These are phyloP conservation scores for Lasioglossum albipes DNA, from an alignment of 1,140 invertebrate genomes.

Conservation along the genomic window DNA sequence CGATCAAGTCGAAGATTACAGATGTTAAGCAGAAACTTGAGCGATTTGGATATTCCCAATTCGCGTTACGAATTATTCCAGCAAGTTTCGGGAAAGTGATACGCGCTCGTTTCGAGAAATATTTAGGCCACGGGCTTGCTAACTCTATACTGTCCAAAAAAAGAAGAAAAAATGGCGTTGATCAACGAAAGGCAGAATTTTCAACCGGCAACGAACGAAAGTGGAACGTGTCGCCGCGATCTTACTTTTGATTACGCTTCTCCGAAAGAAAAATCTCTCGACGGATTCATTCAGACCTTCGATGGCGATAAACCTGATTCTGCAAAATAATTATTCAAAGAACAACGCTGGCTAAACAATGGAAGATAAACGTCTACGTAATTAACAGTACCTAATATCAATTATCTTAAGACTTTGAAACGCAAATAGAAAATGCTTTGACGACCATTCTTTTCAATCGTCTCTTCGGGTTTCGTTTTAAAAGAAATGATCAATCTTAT, in stretches of 20 bases:
- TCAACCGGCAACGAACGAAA: conserved; percentile 49
- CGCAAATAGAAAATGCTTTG: no score
- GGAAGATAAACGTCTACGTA: no score
- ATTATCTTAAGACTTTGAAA: no score
- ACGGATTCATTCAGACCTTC: not conserved
- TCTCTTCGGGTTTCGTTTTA: no score
- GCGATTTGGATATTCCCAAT: not conserved
- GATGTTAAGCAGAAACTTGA: not conserved
- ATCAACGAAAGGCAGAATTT: conserved; percentile 30
- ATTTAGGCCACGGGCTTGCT: conserved; percentile 26
- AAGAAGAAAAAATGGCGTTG: not conserved
- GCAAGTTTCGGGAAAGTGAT: conserved; percentile 15
- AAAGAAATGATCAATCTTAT: no score
- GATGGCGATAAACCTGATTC: not conserved
- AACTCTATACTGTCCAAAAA: conserved; percentile 8
- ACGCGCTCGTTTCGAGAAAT: not conserved
- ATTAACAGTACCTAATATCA: no score
- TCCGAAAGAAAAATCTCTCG: conserved; percentile 6
- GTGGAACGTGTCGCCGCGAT: conserved; percentile 44
- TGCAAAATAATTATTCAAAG: not conserved
- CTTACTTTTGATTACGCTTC: conserved; percentile 41
- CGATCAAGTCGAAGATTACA: not conserved
- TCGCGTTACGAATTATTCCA: not conserved
- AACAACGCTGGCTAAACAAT: no score
- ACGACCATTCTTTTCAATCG: no score